Conservation (phyloP, 1,140 invertebrate genomes). For the Drosophila lini region DNA sequence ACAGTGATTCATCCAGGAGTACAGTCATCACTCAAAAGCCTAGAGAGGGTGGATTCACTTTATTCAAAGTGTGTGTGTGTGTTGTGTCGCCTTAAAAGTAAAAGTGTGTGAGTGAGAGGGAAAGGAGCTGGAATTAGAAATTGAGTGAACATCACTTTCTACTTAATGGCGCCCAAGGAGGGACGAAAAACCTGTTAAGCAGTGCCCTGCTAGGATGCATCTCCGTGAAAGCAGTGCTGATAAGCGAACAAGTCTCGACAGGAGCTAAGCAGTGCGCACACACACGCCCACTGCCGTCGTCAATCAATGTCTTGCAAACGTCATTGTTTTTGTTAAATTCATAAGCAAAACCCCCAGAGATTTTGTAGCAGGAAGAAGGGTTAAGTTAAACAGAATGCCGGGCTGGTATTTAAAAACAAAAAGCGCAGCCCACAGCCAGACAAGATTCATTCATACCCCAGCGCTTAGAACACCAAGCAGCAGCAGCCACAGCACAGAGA, state of each 20-base stretch:
- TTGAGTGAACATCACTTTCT: background rate
- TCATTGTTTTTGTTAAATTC: background rate
- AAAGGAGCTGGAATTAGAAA: background rate
- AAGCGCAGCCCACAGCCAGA: slow-evolving; percentile 50
- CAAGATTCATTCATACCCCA: slow-evolving; percentile 75
- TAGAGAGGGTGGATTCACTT: slow-evolving; percentile 4
- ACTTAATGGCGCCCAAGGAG: slow-evolving; percentile 1
- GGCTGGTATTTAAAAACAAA: slow-evolving; percentile 64
- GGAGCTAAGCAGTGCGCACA: slow-evolving; percentile 4
- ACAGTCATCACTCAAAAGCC: slow-evolving; percentile 28
- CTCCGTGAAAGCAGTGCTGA: background rate
- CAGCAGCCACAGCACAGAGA: slow-evolving; percentile 26
- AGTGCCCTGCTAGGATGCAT: background rate
- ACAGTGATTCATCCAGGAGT: slow-evolving; percentile 40
- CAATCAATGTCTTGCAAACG: background rate
- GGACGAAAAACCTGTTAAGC: background rate
- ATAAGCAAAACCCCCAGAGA: slow-evolving; percentile 21
- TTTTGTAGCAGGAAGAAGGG: slow-evolving; percentile 15
- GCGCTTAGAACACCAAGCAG: slow-evolving; percentile 64
- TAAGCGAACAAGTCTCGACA: background rate
- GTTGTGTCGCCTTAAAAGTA: background rate
- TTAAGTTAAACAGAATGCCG: slow-evolving; percentile 23
- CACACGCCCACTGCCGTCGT: slow-evolving; percentile 1
- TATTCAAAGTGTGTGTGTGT: background rate
- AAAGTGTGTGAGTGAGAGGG: background rate